Evolutionary conservation across 2,113 vertebrate genomes (phyloP).

Genomic region (Phalacrocorax pelagicus): DNA sequence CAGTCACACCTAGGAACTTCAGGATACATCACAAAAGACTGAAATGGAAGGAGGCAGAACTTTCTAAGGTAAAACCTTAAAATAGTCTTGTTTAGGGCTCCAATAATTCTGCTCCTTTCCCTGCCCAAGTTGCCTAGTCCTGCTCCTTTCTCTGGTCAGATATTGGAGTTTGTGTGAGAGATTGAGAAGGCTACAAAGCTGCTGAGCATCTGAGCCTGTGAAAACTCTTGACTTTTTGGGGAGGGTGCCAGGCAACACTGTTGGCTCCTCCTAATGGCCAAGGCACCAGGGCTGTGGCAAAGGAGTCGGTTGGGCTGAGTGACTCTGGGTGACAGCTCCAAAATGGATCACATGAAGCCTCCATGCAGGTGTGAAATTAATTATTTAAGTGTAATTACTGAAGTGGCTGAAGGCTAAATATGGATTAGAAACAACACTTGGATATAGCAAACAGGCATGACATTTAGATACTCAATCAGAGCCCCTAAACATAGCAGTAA

Average conservation of each 20-base stretch:
- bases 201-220: neutral
- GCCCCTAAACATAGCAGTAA: neutral
- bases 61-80: neutral
- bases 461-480: neutral
- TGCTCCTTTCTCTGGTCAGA: neutral
- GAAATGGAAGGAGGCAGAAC: neutral
- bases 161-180: neutral
- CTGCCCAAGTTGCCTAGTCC: neutral
- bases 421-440: neutral
- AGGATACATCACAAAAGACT: neutral
- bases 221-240: neutral
- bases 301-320: neutral
- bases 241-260: neutral
- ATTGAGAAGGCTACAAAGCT: neutral
- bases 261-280: neutral
- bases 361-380: neutral
- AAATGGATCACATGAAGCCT: neutral
- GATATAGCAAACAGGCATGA: neutral
- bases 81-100: neutral
- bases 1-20: neutral
- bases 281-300: neutral
- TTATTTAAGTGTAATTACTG: neutral
- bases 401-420: neutral
- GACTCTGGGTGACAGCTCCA: neutral
- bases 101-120: neutral